phyloP scores from a whole-genome alignment of 2,113 vertebrate species.

The Scopus umbretta region DNA sequence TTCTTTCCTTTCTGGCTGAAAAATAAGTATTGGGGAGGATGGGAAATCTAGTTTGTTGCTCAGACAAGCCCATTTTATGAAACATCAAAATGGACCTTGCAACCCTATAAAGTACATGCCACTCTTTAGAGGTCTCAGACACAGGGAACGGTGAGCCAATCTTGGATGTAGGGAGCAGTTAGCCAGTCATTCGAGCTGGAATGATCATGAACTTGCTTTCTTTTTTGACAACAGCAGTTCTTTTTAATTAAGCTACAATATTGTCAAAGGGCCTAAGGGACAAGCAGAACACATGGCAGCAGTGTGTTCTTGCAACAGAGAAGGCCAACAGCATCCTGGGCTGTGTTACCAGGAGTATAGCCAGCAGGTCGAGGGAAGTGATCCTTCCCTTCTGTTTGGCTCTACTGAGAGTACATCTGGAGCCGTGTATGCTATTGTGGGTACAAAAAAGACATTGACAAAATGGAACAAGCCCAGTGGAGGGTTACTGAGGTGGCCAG shows the following conservation, averaged over 20 bases:
- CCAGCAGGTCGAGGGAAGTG: not conserved
- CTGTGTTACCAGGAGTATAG: not conserved
- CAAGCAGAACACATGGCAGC: not conserved
- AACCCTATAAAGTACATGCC: not conserved
- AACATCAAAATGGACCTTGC: not conserved
- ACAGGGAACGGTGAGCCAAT: rapidly evolving
- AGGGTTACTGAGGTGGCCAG: rapidly evolving
- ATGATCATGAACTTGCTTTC: not conserved
- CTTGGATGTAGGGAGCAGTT: not conserved
- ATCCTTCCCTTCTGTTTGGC: not conserved
- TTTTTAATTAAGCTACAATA: constrained; percentile 31
- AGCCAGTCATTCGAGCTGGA: not conserved
- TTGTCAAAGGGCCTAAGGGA: not conserved
- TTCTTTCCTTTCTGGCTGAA: not conserved
- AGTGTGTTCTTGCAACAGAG: not conserved
- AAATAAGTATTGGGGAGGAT: not conserved
- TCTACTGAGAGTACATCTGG: not conserved
- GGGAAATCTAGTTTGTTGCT: not conserved
- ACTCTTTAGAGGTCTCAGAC: not conserved
- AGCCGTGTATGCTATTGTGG: rapidly evolving
- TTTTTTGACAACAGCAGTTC: not conserved
- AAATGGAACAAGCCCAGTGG: not conserved
- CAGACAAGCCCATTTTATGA: not conserved
- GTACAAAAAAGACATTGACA: not conserved
- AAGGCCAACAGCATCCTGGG: not conserved